Evolutionary conservation across 2,113 vertebrate genomes (phyloP).

Genomic region (Jaculus jaculus): DNA sequence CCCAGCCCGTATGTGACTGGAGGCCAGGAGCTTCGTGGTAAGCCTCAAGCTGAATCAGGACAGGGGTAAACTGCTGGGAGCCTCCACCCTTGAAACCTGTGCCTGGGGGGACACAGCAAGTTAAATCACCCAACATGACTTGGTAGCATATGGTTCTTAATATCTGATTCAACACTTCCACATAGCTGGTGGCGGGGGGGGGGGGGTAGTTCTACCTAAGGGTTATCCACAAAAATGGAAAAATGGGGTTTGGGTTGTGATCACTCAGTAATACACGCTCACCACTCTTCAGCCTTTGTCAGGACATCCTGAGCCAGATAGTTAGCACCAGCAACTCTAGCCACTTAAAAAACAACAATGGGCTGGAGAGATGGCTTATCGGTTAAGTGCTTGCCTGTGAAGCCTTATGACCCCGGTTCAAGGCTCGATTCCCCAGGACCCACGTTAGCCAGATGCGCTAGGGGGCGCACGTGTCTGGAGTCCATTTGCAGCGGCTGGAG

Average conservation of each 20-base stretch:
- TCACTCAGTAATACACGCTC: background rate
- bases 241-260: too few relatives aligned
- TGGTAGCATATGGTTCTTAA: constrained; percentile 42
- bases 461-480: too few relatives aligned
- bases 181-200: too few relatives aligned
- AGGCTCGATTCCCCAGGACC: too few relatives aligned
- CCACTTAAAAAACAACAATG: background rate
- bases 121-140: constrained; percentile 41
- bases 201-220: background rate
- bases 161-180: background rate
- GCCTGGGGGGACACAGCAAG: background rate
- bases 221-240: background rate
- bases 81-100: background rate
- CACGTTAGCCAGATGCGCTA: too few relatives aligned
- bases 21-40: rapidly evolving
- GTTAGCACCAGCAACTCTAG: background rate
- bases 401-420: too few relatives aligned
- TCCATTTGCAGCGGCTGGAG: too few relatives aligned
- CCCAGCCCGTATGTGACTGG: rapidly evolving
- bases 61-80: rapidly evolving
- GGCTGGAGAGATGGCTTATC: too few relatives aligned
- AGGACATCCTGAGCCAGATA: background rate
- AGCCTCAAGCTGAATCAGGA: rapidly evolving
- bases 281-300: background rate
- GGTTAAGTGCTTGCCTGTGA: too few relatives aligned